These are phyloP conservation scores for Sitobion miscanthi DNA, from an alignment of 1,140 invertebrate genomes.

Conservation along the genomic window DNA sequence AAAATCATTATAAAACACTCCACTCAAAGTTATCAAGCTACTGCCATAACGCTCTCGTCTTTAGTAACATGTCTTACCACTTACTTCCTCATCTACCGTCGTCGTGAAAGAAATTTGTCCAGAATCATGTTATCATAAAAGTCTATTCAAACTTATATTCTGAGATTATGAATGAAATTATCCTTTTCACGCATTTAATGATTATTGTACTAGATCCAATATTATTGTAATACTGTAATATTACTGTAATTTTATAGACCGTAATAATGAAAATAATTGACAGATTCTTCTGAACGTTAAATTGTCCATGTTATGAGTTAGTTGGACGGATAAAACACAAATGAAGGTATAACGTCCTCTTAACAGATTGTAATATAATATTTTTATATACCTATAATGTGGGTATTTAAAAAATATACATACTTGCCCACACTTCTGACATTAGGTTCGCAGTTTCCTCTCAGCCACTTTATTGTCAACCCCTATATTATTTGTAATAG, in stretches of 20 bases:
- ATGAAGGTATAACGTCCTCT: not conserved
- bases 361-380: not conserved
- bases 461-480: not conserved
- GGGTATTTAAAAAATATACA: not conserved
- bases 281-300: no score
- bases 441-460: not conserved
- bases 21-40: no score
- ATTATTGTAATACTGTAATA: no score
- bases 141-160: not conserved
- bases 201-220: not conserved
- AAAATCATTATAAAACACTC: not conserved
- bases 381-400: no score
- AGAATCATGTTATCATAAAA: not conserved
- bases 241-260: not conserved
- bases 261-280: not conserved
- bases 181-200: not conserved
- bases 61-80: not conserved
- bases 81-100: not conserved
- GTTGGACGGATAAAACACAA: no score
- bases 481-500: not conserved
- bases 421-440: accelerated
- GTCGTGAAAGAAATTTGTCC: not conserved
- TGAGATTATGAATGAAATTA: not conserved
- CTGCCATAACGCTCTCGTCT: not conserved
- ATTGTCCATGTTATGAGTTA: no score